These are phyloP conservation scores for Pterophyllum scalare DNA, from an alignment of 2,113 vertebrate genomes.

Conservation along the genomic window DNA sequence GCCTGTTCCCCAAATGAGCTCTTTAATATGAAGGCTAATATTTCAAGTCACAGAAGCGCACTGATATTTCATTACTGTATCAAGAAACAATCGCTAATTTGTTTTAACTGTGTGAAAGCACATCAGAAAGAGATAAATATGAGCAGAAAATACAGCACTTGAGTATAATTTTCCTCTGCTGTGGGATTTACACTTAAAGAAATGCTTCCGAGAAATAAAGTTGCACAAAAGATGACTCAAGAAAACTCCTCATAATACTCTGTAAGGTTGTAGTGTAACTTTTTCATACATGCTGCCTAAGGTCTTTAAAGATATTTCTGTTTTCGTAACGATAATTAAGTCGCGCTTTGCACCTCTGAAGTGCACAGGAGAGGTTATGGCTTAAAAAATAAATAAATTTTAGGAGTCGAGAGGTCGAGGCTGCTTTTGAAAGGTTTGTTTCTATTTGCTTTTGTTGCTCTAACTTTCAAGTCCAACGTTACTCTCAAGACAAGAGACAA, in stretches of 20 bases:
- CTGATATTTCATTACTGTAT: neutral
- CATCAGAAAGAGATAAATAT: neutral
- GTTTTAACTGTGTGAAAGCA: neutral
- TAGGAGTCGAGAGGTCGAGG: neutral
- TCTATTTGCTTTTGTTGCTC: constrained; percentile 13
- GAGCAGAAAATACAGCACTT: neutral
- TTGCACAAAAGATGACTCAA: neutral
- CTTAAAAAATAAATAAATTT: neutral
- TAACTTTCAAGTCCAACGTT: constrained; percentile 23
- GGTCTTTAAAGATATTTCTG: neutral
- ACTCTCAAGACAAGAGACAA: constrained; percentile 46
- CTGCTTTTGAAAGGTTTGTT: neutral
- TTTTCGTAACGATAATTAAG: neutral
- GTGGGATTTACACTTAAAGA: neutral
- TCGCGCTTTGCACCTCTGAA: neutral
- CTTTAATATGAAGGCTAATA: constrained; percentile 8
- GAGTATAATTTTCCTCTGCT: neutral
- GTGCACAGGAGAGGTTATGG: neutral
- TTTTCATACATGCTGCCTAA: neutral
- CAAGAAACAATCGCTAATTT: neutral
- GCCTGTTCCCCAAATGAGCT: constrained; percentile 38
- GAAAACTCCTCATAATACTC: neutral
- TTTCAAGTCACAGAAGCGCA: neutral
- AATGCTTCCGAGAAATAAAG: neutral
- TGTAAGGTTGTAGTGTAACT: neutral